Conservation (phyloP, 2,797 vertebrate genomes). For the Tragelaphus oryx region DNA sequence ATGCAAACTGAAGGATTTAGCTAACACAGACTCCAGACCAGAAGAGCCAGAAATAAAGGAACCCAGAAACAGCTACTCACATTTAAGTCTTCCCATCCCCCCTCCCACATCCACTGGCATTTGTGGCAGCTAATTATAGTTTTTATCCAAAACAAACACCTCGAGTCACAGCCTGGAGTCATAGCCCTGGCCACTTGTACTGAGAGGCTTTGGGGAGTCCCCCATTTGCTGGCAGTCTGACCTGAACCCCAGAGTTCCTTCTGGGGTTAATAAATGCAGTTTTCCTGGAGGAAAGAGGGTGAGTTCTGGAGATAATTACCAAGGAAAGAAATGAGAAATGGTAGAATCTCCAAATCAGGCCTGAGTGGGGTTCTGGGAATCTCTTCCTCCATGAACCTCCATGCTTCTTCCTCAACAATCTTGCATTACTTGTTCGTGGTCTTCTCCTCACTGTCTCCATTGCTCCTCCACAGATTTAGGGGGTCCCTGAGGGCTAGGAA, state of each 20-base stretch:
- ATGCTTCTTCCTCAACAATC: background rate
- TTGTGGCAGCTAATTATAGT: background rate
- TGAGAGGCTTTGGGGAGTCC: background rate
- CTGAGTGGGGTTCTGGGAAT: background rate
- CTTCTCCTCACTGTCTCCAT: background rate
- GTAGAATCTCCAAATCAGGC: background rate
- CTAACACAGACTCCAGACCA: background rate
- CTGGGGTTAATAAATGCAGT: background rate
- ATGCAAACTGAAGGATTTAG: background rate
- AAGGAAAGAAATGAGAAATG: background rate
- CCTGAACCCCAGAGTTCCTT: background rate
- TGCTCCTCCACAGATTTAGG: background rate
- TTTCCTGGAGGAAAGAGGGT: background rate
- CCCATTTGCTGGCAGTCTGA: background rate
- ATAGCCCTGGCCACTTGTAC: background rate
- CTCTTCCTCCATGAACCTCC: background rate
- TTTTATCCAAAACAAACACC: background rate
- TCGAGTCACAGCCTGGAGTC: background rate
- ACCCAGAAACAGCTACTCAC: background rate
- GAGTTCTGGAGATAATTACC: background rate
- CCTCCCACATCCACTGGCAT: background rate
- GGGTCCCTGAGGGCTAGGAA: background rate
- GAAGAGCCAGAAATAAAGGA: constrained; percentile 37
- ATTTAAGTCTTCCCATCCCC: background rate
- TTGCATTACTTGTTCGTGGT: background rate